These are phyloP conservation scores for Sterna hirundo DNA, from an alignment of 2,113 vertebrate species.

Conservation along the genomic window DNA sequence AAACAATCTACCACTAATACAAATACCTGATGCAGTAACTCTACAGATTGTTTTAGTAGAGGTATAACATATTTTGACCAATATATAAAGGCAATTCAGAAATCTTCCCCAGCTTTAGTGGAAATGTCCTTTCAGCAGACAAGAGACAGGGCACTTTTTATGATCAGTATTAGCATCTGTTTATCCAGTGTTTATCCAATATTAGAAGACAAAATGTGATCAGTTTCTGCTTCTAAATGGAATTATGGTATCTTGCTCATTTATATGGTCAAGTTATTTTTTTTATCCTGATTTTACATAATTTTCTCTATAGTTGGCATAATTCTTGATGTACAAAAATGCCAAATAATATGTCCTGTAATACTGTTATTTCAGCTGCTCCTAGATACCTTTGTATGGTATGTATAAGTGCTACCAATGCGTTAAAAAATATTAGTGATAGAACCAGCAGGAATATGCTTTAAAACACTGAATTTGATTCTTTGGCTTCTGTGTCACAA, in stretches of 20 bases:
- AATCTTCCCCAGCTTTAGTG: not conserved
- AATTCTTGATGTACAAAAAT: not conserved
- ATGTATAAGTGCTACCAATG: not conserved
- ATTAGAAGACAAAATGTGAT: accelerated
- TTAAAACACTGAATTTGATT: not conserved
- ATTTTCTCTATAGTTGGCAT: not conserved
- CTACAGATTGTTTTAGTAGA: not conserved
- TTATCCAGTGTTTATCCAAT: not conserved
- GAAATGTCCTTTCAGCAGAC: not conserved
- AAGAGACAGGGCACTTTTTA: not conserved
- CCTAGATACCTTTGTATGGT: not conserved
- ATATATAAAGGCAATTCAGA: not conserved
- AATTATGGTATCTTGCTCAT: not conserved
- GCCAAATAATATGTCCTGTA: not conserved
- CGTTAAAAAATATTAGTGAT: not conserved
- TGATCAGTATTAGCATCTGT: not conserved
- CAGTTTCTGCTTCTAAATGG: not conserved
- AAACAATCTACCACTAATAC: not conserved
- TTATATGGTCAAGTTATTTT: not conserved
- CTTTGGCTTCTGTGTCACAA: not conserved
- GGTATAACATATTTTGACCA: not conserved
- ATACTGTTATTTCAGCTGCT: not conserved
- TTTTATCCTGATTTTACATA: not conserved
- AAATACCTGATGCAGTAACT: not conserved
- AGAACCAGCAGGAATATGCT: not conserved